Evolutionary conservation across 2,888 invertebrate species (phyloP).

Genomic region (Plusia festucae): DNA sequence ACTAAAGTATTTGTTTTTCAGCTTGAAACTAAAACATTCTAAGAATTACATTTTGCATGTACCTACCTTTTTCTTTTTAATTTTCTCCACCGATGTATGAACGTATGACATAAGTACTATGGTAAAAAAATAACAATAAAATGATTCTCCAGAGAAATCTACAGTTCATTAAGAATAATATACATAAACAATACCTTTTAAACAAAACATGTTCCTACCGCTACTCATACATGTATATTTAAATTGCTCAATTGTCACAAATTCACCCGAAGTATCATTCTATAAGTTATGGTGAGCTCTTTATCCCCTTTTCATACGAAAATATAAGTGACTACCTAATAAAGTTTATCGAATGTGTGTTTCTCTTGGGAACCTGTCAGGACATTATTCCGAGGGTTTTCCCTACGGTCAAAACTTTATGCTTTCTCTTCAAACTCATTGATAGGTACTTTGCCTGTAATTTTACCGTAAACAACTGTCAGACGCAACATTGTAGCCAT

Average conservation of each 20-base stretch:
- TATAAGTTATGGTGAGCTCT: constrained; percentile 36
- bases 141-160: too few species aligned
- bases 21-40: too few species aligned
- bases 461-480: constrained; percentile 56
- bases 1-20: too few species aligned
- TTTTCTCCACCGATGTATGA: too few species aligned
- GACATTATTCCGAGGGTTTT: constrained; percentile 71
- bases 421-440: constrained; percentile 75
- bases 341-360: constrained; percentile 66
- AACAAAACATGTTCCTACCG: neutral
- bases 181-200: neutral
- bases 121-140: too few species aligned
- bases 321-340: constrained; percentile 58
- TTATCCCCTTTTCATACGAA: constrained; percentile 53
- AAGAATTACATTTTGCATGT: too few species aligned
- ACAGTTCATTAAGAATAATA: too few species aligned
- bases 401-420: constrained; percentile 74
- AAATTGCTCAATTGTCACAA: constrained; percentile 40
- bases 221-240: constrained; percentile 25
- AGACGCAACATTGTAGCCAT: constrained; percentile 38
- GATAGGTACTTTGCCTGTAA: constrained; percentile 64
- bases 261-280: constrained; percentile 34
- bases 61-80: too few species aligned
- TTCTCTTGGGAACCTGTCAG: constrained; percentile 68
- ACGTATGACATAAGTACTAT: too few species aligned